Evolutionary conservation across 2,888 invertebrate species (phyloP).

Genomic region (Drosophila nr. perissopoda): DNA sequence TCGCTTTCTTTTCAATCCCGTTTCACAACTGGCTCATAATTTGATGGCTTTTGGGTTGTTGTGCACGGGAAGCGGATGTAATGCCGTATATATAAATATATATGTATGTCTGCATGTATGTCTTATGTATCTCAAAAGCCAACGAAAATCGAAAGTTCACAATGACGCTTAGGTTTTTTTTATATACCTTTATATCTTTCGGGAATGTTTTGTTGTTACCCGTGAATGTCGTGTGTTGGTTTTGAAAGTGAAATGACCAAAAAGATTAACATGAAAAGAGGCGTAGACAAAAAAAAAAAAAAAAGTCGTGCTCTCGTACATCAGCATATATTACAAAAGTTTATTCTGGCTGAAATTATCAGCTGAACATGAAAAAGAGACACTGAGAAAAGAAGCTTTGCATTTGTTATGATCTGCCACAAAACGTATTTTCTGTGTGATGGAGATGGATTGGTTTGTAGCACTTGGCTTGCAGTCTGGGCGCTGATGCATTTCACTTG

Average conservation of each 20-base stretch:
- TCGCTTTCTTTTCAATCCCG: constrained; percentile 68
- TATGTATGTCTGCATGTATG: not conserved
- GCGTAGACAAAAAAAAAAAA: not conserved
- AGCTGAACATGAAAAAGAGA: not conserved
- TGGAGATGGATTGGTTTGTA: constrained; percentile 22
- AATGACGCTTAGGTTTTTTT: constrained; percentile 58
- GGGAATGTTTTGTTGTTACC: constrained; percentile 54
- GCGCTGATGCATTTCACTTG: constrained; percentile 53
- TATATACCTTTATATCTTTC: constrained; percentile 15
- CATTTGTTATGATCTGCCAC: not conserved
- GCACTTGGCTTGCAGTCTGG: constrained; percentile 35
- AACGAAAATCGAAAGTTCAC: constrained; percentile 79
- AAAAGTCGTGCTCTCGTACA: not conserved
- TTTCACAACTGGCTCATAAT: constrained; percentile 72
- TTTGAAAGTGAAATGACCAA: constrained; percentile 81
- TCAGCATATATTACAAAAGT: not conserved
- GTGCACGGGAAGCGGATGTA: constrained; percentile 78
- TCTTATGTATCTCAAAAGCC: constrained; percentile 32
- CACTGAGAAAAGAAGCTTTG: not conserved
- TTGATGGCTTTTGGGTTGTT: constrained; percentile 61
- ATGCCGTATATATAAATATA: constrained; percentile 26
- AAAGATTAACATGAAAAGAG: constrained; percentile 30
- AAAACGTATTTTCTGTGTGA: constrained; percentile 18
- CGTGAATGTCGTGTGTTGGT: constrained; percentile 66
- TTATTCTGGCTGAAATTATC: constrained; percentile 64